Conservation (phyloP, 2,797 vertebrate genomes). For the Anguilla anguilla region DNA sequence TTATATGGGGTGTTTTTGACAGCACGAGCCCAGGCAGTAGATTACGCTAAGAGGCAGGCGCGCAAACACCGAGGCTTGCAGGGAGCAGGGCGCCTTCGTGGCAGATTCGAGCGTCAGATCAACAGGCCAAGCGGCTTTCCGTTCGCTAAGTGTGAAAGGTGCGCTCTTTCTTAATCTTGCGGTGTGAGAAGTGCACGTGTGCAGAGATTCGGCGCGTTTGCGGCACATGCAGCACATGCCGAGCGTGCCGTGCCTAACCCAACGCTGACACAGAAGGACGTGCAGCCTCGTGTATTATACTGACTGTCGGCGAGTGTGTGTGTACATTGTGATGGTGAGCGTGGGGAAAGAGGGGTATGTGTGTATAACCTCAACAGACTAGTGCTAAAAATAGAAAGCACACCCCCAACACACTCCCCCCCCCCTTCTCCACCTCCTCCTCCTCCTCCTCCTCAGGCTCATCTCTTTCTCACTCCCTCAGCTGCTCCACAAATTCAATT, state of each 20-base stretch:
- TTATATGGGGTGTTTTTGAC: conserved; percentile 22
- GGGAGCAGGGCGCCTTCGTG: neutral
- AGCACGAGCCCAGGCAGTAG: neutral
- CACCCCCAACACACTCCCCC: conserved; percentile 3
- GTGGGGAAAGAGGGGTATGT: conserved; percentile 31
- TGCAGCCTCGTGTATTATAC: neutral
- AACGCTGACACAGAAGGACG: neutral
- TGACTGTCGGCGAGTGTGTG: neutral
- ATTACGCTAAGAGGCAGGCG: conserved; percentile 12
- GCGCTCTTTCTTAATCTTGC: neutral
- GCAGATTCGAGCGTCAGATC: neutral
- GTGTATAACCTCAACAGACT: conserved; percentile 49
- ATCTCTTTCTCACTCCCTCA: conserved; percentile 54
- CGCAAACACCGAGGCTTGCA: neutral
- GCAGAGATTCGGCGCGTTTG: neutral
- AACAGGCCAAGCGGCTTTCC: neutral
- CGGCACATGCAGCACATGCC: neutral
- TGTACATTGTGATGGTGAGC: conserved; percentile 30
- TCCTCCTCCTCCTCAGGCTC: conserved; percentile 31
- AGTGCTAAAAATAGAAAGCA: conserved; percentile 51
- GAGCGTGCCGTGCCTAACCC: conserved; percentile 3
- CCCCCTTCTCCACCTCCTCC: neutral
- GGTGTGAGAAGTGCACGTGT: neutral
- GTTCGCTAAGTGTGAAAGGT: neutral
- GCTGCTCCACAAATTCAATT: conserved; percentile 40